Evolutionary conservation across 2,888 invertebrate species (phyloP), one percentile per base, ranked within the genome.

Genomic region (Julus scanicus): DNA sequence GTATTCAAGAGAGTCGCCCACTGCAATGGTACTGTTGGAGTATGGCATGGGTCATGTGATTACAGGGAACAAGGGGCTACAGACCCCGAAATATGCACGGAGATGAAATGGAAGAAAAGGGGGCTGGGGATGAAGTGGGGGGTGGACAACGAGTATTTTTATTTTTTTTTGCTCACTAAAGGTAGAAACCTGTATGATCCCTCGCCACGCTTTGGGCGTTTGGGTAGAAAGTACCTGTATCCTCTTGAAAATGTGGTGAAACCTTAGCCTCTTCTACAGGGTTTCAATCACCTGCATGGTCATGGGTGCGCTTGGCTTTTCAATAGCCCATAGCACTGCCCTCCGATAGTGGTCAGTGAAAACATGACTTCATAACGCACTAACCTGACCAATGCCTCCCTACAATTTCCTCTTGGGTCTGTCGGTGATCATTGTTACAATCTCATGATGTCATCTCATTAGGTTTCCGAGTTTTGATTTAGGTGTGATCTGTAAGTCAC

Each of bases 21-120:
- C 63, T 63, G 63, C 63, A 63, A 63, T 63, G 63, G 63, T 63
- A 63, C 63, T 63, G 63, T n/a, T 63, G 63, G 63, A 63, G 63
- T 63, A 63, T 63, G 63, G 63, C 63, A 63, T 63, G 63, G 63
- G 63, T 63, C 63, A 63, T 63, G 63, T 63, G 63, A 63, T 63
- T 63, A 63, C 63, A 63, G 63, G n/a, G 63, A 63, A 63, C 63
- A 63, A 63, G 63, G 63, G 63, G 63, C 63, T 63, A 63, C 63
- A 63, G 63, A 63, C 63, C 63, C 63, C 63, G 63, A 63, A 63
- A 63, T 63, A 63, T 63, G 63, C 63, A 63, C 63, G 63, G 5
- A n/a, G 63, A 63, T 63, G 63, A 63, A 63, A 63, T 63, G 63
- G 63, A 63, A 63, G 63, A 63, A 63, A 63, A 63, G 63, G 4